These are phyloP conservation scores for Suricata suricatta DNA, from an alignment of 2,113 vertebrate species.

Conservation along the genomic window DNA sequence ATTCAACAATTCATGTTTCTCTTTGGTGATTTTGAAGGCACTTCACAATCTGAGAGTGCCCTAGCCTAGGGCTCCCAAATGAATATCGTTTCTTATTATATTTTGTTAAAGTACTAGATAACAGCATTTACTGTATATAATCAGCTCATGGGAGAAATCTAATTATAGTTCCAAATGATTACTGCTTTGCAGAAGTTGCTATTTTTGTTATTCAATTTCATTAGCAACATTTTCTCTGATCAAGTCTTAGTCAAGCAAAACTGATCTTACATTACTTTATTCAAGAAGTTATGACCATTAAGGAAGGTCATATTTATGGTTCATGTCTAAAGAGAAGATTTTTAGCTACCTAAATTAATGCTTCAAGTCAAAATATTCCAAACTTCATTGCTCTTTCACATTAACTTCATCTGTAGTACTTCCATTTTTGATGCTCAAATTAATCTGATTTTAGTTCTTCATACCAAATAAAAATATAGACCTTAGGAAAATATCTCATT, in stretches of 20 bases:
- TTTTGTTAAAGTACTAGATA: constrained; percentile 19
- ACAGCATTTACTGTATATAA: constrained; percentile 12
- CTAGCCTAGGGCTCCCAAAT: background rate
- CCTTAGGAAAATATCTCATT: constrained; percentile 4
- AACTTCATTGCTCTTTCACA: constrained; percentile 25
- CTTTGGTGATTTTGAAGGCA: constrained; percentile 27
- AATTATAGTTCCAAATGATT: background rate
- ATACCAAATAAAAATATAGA: background rate
- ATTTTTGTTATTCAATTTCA: constrained; percentile 38
- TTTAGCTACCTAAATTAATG: background rate
- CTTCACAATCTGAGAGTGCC: background rate
- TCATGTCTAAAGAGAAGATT: background rate
- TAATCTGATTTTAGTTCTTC: constrained; percentile 42
- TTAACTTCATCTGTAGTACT: constrained; percentile 42
- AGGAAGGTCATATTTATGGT: background rate
- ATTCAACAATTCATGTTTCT: background rate
- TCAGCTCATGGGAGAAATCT: constrained; percentile 35
- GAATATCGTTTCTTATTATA: background rate
- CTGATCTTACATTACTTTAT: constrained; percentile 1
- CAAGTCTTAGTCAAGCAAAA: constrained; percentile 39
- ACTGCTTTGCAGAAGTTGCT: constrained; percentile 11
- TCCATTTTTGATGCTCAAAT: background rate
- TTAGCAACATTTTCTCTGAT: background rate
- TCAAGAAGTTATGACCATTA: background rate
- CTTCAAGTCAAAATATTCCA: background rate